Conservation (phyloP, 2,888 invertebrate genomes). For the Megamerina dolium region DNA sequence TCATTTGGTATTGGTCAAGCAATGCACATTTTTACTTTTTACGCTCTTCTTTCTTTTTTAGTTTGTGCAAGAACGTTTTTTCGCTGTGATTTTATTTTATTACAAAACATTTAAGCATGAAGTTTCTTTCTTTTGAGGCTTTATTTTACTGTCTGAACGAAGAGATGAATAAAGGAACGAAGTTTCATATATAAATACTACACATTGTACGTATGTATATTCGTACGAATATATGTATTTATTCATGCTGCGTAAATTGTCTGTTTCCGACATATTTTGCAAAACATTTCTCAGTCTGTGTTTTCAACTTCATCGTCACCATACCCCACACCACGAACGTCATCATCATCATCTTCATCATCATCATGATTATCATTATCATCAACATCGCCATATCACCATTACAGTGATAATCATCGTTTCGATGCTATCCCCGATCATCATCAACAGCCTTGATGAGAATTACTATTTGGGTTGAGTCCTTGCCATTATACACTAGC, state of each 20-base stretch:
- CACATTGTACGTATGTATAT: no score
- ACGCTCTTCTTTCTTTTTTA: not conserved
- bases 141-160: no score
- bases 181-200: no score
- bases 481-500: no score
- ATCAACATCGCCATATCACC: not conserved
- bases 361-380: not conserved
- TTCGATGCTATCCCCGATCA: not conserved
- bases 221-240: no score
- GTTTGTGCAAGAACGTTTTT: conserved; percentile 7
- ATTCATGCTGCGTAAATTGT: conserved; percentile 36
- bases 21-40: not conserved
- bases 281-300: not conserved
- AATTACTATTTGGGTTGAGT: no score
- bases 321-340: not conserved
- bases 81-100: conserved; percentile 25
- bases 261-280: conserved; percentile 27
- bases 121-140: conserved; percentile 4
- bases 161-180: no score
- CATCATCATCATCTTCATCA: conserved; percentile 4
- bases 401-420: not conserved
- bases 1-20: no score
- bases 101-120: conserved; percentile 6
- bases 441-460: not conserved
- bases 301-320: conserved; percentile 2